These are phyloP conservation scores for Polydesmus complanatus DNA, from an alignment of 2,888 invertebrate species.

Conservation along the genomic window DNA sequence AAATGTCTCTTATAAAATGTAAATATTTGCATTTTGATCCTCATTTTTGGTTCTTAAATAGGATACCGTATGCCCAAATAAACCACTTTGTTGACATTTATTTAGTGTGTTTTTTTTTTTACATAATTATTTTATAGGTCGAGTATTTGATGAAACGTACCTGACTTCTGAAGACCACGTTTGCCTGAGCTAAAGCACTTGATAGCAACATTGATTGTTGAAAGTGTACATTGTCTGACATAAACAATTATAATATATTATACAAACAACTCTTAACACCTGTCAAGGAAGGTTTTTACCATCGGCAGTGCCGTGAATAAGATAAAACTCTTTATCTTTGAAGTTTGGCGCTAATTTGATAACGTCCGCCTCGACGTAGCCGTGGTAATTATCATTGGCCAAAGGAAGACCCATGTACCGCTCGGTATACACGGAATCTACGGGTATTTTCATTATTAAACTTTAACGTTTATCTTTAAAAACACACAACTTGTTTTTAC, in stretches of 20 bases:
- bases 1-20: too few relatives aligned
- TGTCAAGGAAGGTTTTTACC: constrained; percentile 26
- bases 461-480: too few relatives aligned
- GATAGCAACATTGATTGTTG: constrained; percentile 88
- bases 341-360: constrained; percentile 73
- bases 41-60: too few relatives aligned
- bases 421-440: constrained; percentile 91
- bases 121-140: too few relatives aligned
- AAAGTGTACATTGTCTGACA: constrained; percentile 72
- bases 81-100: too few relatives aligned
- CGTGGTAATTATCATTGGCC: constrained; percentile 73
- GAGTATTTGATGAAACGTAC: constrained; percentile 38
- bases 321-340: constrained; percentile 70
- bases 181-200: constrained; percentile 65
- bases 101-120: too few relatives aligned
- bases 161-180: constrained; percentile 82
- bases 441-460: too few relatives aligned
- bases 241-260: neutral
- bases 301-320: constrained; percentile 89
- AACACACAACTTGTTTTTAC: too few relatives aligned
- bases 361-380: constrained; percentile 82
- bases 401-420: constrained; percentile 87
- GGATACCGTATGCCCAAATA: too few relatives aligned
- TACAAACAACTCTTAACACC: neutral
- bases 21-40: too few relatives aligned